Evolutionary conservation across 2,888 invertebrate genomes (phyloP), one percentile per base, ranked within the genome.

Genomic region (Hypomecis atomaria): DNA sequence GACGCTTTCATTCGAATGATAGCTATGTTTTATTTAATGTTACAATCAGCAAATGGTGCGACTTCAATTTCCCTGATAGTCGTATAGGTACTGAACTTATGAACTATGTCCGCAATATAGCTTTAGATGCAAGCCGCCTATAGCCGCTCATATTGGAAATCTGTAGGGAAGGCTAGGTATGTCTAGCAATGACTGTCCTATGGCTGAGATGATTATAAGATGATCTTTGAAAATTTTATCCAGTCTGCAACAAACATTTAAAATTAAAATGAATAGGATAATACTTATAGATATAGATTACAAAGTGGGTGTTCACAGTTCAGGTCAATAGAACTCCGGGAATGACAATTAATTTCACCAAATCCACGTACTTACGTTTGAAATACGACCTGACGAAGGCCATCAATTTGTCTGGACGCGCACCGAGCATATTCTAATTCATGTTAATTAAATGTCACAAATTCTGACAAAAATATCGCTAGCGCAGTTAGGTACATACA

Each of bases 31-130:
- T 97, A 97, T 70, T 94, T 97, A 70, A 95, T 96, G 37, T 97
- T 84, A 95, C 97, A 78, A 88, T 96, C 48, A 97, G 97, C 97
- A 97, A 87, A 95, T 97, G 96, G 97, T 97, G 81, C 93, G 92
- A 23, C 45, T 45, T 33, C 23, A 23, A 23, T 23, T 23, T 23
- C 23, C 23, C 23, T 23, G 23, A 3, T 23, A 23, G 23, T 23
- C 23, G 1, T 2, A 3, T 23, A 23, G 23, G 23, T 23, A 23
- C 23, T 23, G 23, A 23, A 23, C 23, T 23, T 23, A 23, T 23
- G 23, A 23, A 23, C 23, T 23, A 23, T 23, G 23, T 23, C 3
- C 23, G 23, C 23, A 23, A 3, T 23, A 23, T 23, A 23, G 23
- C 23, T 23, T 23, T 23, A 23, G 23, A 23, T 23, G 23, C 23